Evolutionary conservation across 2,797 vertebrate species (phyloP).

Genomic region (Loris lydekkerianus): DNA sequence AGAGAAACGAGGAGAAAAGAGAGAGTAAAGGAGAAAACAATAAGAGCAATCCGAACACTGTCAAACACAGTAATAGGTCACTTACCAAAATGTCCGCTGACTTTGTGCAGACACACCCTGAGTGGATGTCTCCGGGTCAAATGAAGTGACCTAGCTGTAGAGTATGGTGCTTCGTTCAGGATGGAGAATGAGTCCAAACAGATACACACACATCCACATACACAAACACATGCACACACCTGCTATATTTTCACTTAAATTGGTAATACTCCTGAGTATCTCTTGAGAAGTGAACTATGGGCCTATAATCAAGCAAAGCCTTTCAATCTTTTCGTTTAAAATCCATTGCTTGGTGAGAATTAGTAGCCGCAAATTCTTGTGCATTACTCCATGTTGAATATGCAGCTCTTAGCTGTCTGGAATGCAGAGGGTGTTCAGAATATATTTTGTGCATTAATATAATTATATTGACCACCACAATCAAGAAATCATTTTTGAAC

Average conservation of each 20-base stretch:
- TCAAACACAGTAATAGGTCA: slow-evolving; percentile 11
- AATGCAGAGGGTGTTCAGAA: neutral
- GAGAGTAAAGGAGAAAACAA: neutral
- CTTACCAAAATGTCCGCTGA: neutral
- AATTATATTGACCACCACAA: neutral
- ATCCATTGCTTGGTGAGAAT: neutral
- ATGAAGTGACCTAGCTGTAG: neutral
- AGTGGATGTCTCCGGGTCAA: neutral
- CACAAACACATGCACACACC: neutral
- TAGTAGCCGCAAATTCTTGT: neutral
- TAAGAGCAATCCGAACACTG: neutral
- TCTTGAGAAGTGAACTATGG: neutral
- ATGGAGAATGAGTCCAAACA: neutral
- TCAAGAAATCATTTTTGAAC: neutral
- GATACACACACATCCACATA: neutral
- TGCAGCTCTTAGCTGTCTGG: neutral
- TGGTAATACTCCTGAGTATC: neutral
- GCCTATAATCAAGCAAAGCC: neutral
- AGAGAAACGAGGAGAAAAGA: slow-evolving; percentile 33
- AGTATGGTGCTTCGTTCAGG: neutral
- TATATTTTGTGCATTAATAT: neutral
- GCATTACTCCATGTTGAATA: neutral
- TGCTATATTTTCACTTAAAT: slow-evolving; percentile 1
- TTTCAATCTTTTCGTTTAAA: neutral
- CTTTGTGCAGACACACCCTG: neutral